phyloP scores from a whole-genome alignment of 2,113 vertebrate genomes.

The Tylochromis polylepis region DNA sequence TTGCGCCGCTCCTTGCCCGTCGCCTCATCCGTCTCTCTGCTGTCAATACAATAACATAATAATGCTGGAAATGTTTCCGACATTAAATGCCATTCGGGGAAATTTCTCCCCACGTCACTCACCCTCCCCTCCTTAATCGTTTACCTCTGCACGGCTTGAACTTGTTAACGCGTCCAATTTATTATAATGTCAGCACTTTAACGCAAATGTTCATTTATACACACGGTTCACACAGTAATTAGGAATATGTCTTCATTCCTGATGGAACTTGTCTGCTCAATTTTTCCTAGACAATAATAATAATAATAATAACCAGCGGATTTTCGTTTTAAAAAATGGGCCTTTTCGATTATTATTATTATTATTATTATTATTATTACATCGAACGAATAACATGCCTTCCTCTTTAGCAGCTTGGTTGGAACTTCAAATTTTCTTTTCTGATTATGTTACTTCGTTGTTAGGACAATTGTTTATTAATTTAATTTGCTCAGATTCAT shows the following conservation, averaged over 20 bases:
- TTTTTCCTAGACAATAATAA: background rate
- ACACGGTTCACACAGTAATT: background rate
- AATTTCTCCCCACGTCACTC: conserved; percentile 53
- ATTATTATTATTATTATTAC: background rate
- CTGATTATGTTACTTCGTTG: background rate
- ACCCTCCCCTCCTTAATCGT: conserved; percentile 8
- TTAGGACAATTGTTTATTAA: background rate
- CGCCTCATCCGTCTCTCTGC: conserved; percentile 42
- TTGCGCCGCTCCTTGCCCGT: conserved; percentile 2
- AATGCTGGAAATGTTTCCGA: conserved; percentile 64
- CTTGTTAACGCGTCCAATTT: conserved; percentile 21
- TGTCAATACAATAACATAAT: conserved; percentile 56
- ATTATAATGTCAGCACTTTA: background rate
- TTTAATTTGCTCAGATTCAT: background rate
- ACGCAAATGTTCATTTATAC: background rate
- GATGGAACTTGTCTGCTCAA: background rate
- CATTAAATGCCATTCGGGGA: conserved; percentile 69
- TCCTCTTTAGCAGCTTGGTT: background rate
- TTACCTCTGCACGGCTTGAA: conserved; percentile 20
- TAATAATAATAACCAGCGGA: background rate
- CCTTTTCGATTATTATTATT: background rate
- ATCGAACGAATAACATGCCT: background rate
- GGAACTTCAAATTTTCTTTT: background rate
- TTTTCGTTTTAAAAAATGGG: background rate
- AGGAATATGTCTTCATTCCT: background rate